phyloP scores from a whole-genome alignment of 2,113 vertebrate species.

The Colistium nudipinnis region DNA sequence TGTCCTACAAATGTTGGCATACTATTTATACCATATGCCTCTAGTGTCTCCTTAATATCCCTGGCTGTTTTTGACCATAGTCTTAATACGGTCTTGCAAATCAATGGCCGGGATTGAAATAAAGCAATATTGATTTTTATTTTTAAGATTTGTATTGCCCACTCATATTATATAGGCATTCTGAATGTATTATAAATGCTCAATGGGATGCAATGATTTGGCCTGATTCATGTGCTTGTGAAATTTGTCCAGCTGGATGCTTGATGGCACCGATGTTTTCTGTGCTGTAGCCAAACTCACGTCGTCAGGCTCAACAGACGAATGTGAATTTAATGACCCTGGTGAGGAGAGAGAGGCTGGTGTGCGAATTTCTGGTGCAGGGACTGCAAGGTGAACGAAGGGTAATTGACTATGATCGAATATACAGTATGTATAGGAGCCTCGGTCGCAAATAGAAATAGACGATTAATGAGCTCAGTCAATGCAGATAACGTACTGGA shows the following conservation, averaged over 20 bases:
- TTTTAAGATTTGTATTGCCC: background rate
- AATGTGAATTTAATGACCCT: slow-evolving; percentile 35
- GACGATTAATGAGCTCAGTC: slow-evolving; percentile 39
- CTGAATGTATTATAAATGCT: background rate
- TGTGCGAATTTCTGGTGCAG: slow-evolving; percentile 19
- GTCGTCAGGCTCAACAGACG: slow-evolving; percentile 25
- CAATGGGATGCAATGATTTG: slow-evolving; percentile 12
- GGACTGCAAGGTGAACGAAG: slow-evolving; percentile 30
- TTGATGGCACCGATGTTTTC: slow-evolving; percentile 16
- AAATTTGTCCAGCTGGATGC: slow-evolving; percentile 20
- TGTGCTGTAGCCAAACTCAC: slow-evolving; percentile 26
- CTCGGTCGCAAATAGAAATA: background rate
- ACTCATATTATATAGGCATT: background rate
- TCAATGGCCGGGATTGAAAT: background rate
- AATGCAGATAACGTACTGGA: slow-evolving; percentile 18
- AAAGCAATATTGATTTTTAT: background rate
- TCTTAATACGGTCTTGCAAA: background rate
- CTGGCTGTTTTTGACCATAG: background rate
- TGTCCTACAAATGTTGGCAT: background rate
- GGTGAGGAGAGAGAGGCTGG: slow-evolving; percentile 17
- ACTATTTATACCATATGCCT: background rate
- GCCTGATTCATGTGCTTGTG: slow-evolving; percentile 17
- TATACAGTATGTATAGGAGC: slow-evolving; percentile 22
- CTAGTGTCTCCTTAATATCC: background rate
- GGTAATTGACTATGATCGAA: slow-evolving; percentile 19